Conservation (phyloP, 2,888 invertebrate species). For the Iselma pallidipennis region DNA sequence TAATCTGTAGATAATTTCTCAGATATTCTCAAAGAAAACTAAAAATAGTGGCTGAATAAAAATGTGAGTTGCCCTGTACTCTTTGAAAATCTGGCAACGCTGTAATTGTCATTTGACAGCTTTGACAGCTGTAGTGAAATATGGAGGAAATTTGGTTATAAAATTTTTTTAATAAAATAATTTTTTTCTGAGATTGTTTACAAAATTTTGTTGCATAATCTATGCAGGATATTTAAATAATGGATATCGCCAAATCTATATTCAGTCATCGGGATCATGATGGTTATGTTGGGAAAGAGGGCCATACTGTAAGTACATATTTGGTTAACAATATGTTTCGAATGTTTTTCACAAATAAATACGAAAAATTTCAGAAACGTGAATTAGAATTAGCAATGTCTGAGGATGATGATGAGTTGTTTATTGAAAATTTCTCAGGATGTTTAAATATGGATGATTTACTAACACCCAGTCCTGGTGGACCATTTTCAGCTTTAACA, state of each 20-base stretch:
- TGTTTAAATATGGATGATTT: slow-evolving; percentile 73
- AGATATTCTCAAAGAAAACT: too few relatives aligned
- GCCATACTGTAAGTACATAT: slow-evolving; percentile 67
- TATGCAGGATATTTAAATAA: slow-evolving; percentile 49
- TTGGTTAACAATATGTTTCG: slow-evolving; percentile 1
- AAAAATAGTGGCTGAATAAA: too few relatives aligned
- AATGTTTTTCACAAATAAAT: neutral
- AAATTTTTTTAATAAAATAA: too few relatives aligned
- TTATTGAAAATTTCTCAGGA: slow-evolving; percentile 66
- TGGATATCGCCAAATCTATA: slow-evolving; percentile 92
- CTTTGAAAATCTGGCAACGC: too few relatives aligned
- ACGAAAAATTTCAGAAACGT: slow-evolving; percentile 59
- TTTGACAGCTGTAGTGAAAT: too few relatives aligned
- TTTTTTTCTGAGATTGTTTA: too few relatives aligned
- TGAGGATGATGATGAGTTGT: slow-evolving; percentile 70
- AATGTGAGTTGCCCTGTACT: too few relatives aligned
- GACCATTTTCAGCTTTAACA: slow-evolving; percentile 92
- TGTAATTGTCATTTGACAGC: too few relatives aligned
- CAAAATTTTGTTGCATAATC: too few relatives aligned
- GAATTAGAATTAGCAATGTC: slow-evolving; percentile 78
- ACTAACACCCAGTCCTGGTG: slow-evolving; percentile 78
- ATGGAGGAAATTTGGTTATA: too few relatives aligned
- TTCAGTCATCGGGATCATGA: slow-evolving; percentile 85
- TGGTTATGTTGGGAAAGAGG: slow-evolving; percentile 87
- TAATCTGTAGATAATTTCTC: too few relatives aligned